phyloP scores from a whole-genome alignment of 1,140 invertebrate species.

The Metopolophium dirhodum region DNA sequence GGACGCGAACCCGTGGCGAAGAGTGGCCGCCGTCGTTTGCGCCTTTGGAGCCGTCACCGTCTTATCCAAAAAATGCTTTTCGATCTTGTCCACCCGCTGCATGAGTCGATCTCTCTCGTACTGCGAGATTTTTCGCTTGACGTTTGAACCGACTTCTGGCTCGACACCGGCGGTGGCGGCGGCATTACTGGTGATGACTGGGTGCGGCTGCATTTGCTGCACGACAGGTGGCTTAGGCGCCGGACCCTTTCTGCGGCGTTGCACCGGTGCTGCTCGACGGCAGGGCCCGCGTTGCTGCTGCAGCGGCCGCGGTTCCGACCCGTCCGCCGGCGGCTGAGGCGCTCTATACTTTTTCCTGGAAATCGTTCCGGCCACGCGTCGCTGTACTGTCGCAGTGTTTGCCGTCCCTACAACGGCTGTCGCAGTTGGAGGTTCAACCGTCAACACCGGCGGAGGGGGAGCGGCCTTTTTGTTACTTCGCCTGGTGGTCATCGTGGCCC shows the following conservation, averaged over 20 bases:
- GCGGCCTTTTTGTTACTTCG: not conserved
- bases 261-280: not conserved
- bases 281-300: not conserved
- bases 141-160: not conserved
- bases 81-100: conserved; percentile 48
- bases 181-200: not conserved
- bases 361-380: not conserved
- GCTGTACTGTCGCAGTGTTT: not conserved
- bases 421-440: not conserved
- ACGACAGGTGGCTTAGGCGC: not conserved
- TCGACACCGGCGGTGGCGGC: not conserved
- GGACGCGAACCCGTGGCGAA: not conserved
- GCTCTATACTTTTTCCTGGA: conserved; percentile 46
- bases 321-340: not conserved
- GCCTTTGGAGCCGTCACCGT: not conserved
- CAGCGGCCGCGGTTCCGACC: not conserved
- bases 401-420: not conserved
- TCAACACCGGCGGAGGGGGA: not conserved
- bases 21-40: not conserved
- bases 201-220: not conserved
- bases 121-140: not conserved
- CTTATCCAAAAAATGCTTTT: conserved; percentile 18
- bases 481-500: not conserved
- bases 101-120: conserved; percentile 24
- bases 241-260: not conserved